Percentiles rank a stretch among this genome's conserved stretches.
phyloP scores from a whole-genome alignment of 2,797 vertebrate genomes.

The Propithecus deckenii region DNA sequence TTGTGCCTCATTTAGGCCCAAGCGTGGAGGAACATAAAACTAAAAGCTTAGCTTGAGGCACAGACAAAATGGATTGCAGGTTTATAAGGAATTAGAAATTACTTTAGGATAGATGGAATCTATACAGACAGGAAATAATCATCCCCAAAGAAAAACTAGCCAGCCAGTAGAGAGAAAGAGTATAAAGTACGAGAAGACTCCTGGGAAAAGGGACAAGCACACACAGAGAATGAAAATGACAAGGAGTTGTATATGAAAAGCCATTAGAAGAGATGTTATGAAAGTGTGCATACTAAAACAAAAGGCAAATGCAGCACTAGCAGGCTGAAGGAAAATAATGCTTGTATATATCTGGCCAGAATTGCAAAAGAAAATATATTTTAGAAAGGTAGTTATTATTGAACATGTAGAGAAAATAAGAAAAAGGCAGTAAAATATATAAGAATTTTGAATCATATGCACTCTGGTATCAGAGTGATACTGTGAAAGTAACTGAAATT shows the following conservation, averaged over 20 bases:
- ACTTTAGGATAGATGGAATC: constrained; percentile 1
- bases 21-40: neutral
- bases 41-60: constrained; percentile 12
- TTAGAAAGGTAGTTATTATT: neutral
- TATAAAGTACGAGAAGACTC: neutral
- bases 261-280: neutral
- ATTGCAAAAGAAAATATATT: neutral
- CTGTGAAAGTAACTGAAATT: constrained; percentile 1
- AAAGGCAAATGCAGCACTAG: neutral
- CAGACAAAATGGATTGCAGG: neutral
- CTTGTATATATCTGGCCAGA: neutral
- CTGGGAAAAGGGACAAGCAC: neutral
- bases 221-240: neutral
- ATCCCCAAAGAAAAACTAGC: constrained; percentile 10
- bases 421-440: neutral
- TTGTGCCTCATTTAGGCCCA: constrained; percentile 17
- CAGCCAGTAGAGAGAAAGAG: neutral
- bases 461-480: neutral
- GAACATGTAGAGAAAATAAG: neutral
- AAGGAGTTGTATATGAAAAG: neutral
- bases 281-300: neutral
- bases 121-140: constrained; percentile 29
- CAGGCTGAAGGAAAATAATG: neutral
- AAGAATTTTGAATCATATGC: neutral
- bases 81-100: constrained; percentile 63